These are phyloP conservation scores for Tetramorium alpestre DNA, from an alignment of 1,140 invertebrate genomes.

Conservation along the genomic window DNA sequence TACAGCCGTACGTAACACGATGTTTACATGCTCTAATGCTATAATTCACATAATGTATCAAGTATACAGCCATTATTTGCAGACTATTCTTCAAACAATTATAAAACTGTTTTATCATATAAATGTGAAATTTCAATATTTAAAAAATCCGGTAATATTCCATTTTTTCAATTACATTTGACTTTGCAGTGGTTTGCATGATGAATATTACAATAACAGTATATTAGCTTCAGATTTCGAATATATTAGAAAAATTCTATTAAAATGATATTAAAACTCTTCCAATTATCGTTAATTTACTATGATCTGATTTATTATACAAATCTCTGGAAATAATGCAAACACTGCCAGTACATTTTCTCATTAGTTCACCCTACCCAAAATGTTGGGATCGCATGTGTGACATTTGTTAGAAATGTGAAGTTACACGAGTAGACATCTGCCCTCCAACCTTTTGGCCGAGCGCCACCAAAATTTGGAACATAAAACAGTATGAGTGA, in stretches of 20 bases:
- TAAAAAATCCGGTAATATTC: not conserved
- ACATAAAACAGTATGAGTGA: slow-evolving; percentile 19
- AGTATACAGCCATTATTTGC: not conserved
- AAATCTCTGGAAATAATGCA: not conserved
- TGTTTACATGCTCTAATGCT: not conserved
- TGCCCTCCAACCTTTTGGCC: not conserved
- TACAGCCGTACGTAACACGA: not conserved
- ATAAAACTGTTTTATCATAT: not conserved
- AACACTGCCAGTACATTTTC: not conserved
- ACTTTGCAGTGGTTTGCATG: not conserved
- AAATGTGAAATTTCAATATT: not conserved
- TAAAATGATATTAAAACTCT: too few species aligned
- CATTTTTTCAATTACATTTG: not conserved
- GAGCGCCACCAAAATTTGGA: slow-evolving; percentile 11
- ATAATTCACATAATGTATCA: not conserved
- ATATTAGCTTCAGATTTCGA: not conserved
- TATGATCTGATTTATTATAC: not conserved
- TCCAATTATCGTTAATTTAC: not conserved
- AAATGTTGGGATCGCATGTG: slow-evolving; percentile 5
- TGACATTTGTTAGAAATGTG: not conserved
- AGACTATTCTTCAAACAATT: not conserved
- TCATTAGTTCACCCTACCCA: too few species aligned
- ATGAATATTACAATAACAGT: not conserved
- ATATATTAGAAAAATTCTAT: not conserved
- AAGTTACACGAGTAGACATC: slow-evolving; percentile 8